A percentile compares a stretch with the other conserved stretches of the same genome.
Evolutionary conservation across 2,888 invertebrate species (phyloP).

Genomic region (Torymus auratus): DNA sequence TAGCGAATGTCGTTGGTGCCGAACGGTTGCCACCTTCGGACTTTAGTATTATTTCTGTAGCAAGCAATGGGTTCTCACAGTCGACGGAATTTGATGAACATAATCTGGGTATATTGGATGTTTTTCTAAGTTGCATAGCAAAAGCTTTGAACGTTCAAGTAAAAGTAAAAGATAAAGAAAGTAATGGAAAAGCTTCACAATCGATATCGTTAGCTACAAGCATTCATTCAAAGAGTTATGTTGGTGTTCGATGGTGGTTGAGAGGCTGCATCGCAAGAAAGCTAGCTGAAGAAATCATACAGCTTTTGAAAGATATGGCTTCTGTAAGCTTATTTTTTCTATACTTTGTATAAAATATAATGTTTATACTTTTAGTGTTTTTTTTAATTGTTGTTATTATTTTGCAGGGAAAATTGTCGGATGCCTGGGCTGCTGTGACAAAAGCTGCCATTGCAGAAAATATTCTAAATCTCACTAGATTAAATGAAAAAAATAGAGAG

Average conservation of each 20-base stretch:
- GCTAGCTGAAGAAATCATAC: constrained; percentile 91
- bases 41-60: constrained; percentile 84
- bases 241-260: constrained; percentile 88
- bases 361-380: background rate
- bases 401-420: constrained; percentile 88
- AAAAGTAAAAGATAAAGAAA: constrained; percentile 84
- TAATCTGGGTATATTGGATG: constrained; percentile 88
- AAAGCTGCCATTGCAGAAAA: constrained; percentile 93
- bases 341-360: background rate
- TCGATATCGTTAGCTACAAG: constrained; percentile 81
- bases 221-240: constrained; percentile 80
- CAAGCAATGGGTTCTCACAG: constrained; percentile 77
- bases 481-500: constrained; percentile 86
- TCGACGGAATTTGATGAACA: constrained; percentile 78
- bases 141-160: constrained; percentile 94
- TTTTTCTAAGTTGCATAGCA: constrained; percentile 92
- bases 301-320: constrained; percentile 93
- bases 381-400: background rate
- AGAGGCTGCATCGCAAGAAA: constrained; percentile 90
- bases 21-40: constrained; percentile 85
- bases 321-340: constrained; percentile 80
- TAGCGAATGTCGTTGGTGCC: constrained; percentile 87
- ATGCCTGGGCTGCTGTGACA: constrained; percentile 91
- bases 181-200: constrained; percentile 74
- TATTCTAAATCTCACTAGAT: constrained; percentile 88